phyloP scores from a whole-genome alignment of 2,113 vertebrate species.

The Ceuthmochares aereus region DNA sequence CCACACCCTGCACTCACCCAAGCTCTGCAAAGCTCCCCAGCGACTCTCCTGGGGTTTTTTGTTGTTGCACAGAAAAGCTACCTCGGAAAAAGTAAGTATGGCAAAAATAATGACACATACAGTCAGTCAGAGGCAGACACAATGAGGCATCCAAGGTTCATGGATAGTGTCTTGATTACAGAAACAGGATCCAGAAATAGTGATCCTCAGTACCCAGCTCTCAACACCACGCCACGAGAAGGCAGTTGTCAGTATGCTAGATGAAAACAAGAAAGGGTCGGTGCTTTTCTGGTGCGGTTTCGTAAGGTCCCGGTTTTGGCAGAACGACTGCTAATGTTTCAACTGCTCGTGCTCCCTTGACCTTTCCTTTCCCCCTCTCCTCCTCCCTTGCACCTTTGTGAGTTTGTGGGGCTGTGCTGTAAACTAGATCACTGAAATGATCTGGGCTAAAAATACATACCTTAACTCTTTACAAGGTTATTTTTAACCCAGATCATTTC shows the following conservation, averaged over 20 bases:
- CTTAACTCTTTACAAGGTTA: constrained; percentile 51
- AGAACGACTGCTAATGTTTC: background rate
- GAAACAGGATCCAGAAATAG: background rate
- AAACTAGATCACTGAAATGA: constrained; percentile 42
- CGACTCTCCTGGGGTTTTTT: background rate
- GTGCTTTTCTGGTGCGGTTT: background rate
- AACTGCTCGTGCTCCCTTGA: constrained; percentile 12
- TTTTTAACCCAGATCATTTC: constrained; percentile 58
- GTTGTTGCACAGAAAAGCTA: background rate
- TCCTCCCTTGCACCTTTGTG: background rate
- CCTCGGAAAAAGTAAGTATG: background rate
- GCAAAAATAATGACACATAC: background rate
- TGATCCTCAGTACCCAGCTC: background rate
- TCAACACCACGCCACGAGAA: background rate
- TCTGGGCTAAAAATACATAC: constrained; percentile 44
- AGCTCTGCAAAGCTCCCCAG: background rate
- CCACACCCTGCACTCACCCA: background rate
- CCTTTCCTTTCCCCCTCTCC: constrained; percentile 13
- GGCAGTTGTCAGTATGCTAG: background rate
- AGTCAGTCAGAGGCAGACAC: background rate
- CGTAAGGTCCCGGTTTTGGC: background rate
- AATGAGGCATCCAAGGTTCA: background rate
- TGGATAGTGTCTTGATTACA: background rate
- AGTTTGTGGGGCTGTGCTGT: constrained; percentile 24
- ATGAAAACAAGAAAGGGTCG: background rate